Conservation (phyloP, 2,888 invertebrate genomes). For the Synergus laeviventris region DNA sequence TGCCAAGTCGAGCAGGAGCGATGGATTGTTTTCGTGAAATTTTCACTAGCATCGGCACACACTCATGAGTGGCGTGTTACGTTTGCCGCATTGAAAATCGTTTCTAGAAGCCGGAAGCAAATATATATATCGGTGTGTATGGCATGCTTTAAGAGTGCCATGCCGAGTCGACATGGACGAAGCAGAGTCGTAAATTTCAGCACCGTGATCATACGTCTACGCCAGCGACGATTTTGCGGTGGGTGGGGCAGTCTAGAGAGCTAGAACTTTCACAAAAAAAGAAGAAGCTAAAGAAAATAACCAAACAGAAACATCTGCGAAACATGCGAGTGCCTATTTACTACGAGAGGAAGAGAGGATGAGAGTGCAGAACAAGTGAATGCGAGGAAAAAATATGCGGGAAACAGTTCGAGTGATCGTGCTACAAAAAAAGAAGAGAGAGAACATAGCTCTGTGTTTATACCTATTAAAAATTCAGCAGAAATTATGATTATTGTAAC, state of each 20-base stretch:
- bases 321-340: slow-evolving; percentile 2
- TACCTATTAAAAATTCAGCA: too few species aligned
- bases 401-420: background rate
- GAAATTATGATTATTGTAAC: too few species aligned
- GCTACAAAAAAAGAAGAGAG: background rate
- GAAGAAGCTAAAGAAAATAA: background rate
- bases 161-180: slow-evolving; percentile 52
- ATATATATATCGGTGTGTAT: slow-evolving; percentile 13
- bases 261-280: background rate
- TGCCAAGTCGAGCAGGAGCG: slow-evolving; percentile 15
- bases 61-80: background rate
- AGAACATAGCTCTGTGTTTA: background rate
- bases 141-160: slow-evolving; percentile 27
- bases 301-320: slow-evolving; percentile 3
- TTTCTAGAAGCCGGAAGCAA: slow-evolving; percentile 28
- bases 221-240: slow-evolving; percentile 49
- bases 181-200: slow-evolving; percentile 59
- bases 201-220: slow-evolving; percentile 59
- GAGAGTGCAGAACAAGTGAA: background rate
- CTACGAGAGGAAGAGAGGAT: background rate
- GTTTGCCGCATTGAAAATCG: slow-evolving; percentile 37
- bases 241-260: background rate
- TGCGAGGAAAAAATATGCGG: background rate
- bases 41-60: slow-evolving; percentile 18
- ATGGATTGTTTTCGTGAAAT: slow-evolving; percentile 35